Conservation (phyloP, 2,113 vertebrate species). For the Anhinga anhinga region DNA sequence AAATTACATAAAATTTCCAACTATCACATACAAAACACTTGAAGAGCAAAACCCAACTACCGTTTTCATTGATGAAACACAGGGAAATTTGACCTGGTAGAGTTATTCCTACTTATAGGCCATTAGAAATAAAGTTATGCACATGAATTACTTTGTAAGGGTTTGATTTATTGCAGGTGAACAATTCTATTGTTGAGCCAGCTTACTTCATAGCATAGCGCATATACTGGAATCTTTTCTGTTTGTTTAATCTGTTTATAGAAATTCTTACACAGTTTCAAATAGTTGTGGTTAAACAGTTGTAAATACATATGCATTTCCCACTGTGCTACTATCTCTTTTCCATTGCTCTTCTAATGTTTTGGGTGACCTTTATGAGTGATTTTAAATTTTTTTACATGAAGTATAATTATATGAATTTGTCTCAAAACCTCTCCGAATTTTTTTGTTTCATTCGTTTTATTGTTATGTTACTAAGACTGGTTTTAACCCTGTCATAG, state of each 20-base stretch:
- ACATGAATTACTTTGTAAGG: not conserved
- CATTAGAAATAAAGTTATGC: not conserved
- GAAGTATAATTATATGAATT: not conserved
- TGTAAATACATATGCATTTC: not conserved
- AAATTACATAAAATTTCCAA: not conserved
- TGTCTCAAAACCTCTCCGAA: not conserved
- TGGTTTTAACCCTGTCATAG: not conserved
- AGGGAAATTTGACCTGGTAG: not conserved
- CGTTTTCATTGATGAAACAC: not conserved
- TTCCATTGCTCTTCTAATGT: not conserved
- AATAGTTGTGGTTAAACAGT: constrained; percentile 23
- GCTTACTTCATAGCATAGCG: not conserved
- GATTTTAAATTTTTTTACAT: not conserved
- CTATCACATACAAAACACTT: not conserved
- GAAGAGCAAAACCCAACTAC: not conserved
- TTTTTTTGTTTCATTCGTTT: not conserved
- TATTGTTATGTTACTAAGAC: not conserved
- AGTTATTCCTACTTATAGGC: not conserved
- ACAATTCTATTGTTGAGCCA: not conserved
- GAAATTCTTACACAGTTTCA: constrained; percentile 5
- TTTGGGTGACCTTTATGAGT: not conserved
- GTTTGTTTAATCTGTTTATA: constrained; percentile 42
- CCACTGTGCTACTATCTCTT: not conserved
- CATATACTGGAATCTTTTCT: not conserved
- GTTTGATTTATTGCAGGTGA: constrained; percentile 32